These are phyloP conservation scores for Thecophora atra DNA, from an alignment of 2,888 invertebrate species.

Conservation along the genomic window DNA sequence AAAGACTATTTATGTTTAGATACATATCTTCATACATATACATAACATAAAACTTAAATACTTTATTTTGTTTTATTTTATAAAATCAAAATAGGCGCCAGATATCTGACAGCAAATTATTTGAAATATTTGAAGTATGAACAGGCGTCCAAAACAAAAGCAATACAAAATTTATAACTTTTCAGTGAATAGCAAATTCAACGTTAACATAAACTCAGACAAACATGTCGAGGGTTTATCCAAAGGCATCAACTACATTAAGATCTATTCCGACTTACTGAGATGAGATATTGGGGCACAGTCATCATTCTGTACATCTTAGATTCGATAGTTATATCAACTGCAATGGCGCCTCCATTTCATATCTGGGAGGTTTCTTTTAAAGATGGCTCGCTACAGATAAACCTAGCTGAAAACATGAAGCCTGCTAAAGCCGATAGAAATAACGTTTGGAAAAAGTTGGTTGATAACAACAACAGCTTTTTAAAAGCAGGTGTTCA, in stretches of 20 bases:
- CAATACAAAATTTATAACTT: not conserved
- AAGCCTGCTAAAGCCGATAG: not conserved
- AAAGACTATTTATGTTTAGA: not conserved
- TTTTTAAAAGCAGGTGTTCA: not conserved
- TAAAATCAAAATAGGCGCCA: not conserved
- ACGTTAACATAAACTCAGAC: no score
- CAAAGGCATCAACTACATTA: no score
- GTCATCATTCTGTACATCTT: not conserved
- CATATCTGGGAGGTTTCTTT: slow-evolving; percentile 19
- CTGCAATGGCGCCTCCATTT: not conserved
- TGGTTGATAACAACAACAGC: not conserved
- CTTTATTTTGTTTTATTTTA: not conserved
- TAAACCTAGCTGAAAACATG: not conserved
- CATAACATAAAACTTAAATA: no score
- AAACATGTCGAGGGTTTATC: not conserved
- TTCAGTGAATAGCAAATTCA: no score
- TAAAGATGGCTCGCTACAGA: slow-evolving; percentile 15
- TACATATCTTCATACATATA: no score
- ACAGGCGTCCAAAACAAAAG: not conserved
- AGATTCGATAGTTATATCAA: not conserved
- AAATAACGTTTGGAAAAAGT: not conserved
- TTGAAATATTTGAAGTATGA: not conserved
- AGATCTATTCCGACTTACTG: not conserved
- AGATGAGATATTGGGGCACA: not conserved
- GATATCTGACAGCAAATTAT: not conserved